These are phyloP conservation scores for Camelus dromedarius DNA, from an alignment of 2,113 vertebrate species.

Conservation along the genomic window DNA sequence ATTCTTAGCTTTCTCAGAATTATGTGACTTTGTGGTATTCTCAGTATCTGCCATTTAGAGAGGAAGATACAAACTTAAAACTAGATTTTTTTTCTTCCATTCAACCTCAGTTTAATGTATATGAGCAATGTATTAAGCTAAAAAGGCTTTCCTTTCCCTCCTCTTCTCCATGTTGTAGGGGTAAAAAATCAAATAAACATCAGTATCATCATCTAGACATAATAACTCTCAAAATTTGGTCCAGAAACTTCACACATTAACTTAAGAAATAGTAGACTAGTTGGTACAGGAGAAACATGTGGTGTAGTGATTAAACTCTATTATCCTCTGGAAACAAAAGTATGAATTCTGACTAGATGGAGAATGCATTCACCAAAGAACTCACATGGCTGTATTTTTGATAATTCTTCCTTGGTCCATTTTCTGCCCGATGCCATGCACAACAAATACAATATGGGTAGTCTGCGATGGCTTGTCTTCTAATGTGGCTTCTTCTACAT, in stretches of 20 bases:
- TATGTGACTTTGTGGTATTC: not conserved
- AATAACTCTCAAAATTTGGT: not conserved
- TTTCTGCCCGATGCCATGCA: conserved; percentile 99
- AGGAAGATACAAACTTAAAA: conserved; percentile 32
- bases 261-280: not conserved
- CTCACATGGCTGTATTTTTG: conserved; percentile 99
- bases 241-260: not conserved
- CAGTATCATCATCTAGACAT: not conserved
- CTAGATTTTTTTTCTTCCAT: conserved; percentile 12
- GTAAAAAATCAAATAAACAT: not conserved
- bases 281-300: not conserved
- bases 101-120: not conserved
- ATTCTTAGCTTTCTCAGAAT: conserved; percentile 25
- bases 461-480: conserved; percentile 97
- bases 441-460: conserved; percentile 98
- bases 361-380: conserved; percentile 52
- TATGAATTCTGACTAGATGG: not conserved
- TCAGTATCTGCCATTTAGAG: conserved; percentile 47
- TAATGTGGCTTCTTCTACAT: conserved; percentile 96
- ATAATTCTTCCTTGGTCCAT: conserved; percentile 99
- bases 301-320: not conserved
- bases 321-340: not conserved
- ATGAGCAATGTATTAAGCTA: not conserved
- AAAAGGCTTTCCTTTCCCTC: not conserved
- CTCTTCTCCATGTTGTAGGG: not conserved